Percentiles rank a stretch among this genome's conserved stretches.
Conservation (phyloP, 2,888 invertebrate species). For the Pachydiplax longipennis region DNA sequence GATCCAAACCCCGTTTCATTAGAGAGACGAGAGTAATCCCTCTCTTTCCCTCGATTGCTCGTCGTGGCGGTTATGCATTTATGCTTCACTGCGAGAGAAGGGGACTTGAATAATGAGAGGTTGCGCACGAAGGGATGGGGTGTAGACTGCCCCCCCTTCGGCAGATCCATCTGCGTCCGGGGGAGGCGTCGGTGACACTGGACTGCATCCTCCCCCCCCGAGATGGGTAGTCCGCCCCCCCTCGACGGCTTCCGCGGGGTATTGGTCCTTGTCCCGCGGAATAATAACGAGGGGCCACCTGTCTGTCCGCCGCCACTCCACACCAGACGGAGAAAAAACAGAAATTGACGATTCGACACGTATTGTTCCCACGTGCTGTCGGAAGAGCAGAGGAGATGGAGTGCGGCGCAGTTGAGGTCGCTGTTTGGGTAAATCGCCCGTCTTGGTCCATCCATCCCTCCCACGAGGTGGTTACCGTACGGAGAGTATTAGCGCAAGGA, state of each 20-base stretch:
- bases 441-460: not conserved
- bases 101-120: slow-evolving; percentile 31
- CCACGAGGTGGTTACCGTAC: not conserved
- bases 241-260: not conserved
- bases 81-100: not conserved
- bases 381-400: not conserved
- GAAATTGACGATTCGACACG: not conserved
- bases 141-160: not conserved
- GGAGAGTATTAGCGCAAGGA: not conserved
- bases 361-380: not conserved
- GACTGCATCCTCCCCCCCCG: not conserved
- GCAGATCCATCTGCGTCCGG: slow-evolving; percentile 33
- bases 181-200: not conserved
- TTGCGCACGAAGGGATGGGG: not conserved
- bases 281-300: slow-evolving; percentile 10
- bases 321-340: not conserved
- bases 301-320: not conserved
- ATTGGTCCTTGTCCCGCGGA: slow-evolving; percentile 24
- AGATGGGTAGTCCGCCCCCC: not conserved
- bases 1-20: not conserved
- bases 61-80: not conserved
- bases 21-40: not conserved
- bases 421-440: not conserved
- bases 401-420: not conserved
- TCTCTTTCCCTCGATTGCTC: not conserved